Percentiles rank a stretch among this genome's conserved stretches.
phyloP scores from a whole-genome alignment of 2,888 invertebrate species.

The Lasius fuliginosus region DNA sequence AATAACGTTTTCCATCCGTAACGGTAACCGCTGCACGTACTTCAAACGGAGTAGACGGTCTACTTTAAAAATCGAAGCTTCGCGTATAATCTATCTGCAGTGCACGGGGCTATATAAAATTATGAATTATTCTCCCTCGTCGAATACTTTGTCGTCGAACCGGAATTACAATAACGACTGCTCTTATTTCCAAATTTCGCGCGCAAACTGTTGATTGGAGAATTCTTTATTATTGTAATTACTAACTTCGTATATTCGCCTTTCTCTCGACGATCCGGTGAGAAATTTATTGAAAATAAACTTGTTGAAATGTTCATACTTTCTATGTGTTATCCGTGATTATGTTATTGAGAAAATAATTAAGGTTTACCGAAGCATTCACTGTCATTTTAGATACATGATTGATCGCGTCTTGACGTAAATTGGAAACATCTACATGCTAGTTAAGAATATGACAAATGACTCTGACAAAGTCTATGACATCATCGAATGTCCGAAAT shows the following conservation, averaged over 20 bases:
- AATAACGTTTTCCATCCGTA: slow-evolving; percentile 26
- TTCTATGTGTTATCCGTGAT: not conserved
- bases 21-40: slow-evolving; percentile 30
- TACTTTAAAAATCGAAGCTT: slow-evolving; percentile 48
- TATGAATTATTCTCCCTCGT: slow-evolving; percentile 31
- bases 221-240: slow-evolving; percentile 13
- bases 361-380: not conserved
- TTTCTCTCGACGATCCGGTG: slow-evolving; percentile 4
- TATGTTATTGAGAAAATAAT: slow-evolving; percentile 9
- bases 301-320: too few relatives aligned
- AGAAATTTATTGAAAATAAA: not conserved
- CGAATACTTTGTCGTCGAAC: slow-evolving; percentile 12
- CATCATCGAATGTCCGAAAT: not conserved
- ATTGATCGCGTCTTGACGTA: slow-evolving; percentile 2
- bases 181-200: slow-evolving; percentile 17
- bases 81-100: slow-evolving; percentile 7
- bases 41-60: slow-evolving; percentile 31
- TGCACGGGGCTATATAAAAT: slow-evolving; percentile 26
- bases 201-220: slow-evolving; percentile 12
- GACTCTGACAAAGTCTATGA: not conserved
- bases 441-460: slow-evolving; percentile 37
- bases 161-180: slow-evolving; percentile 16
- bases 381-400: not conserved
- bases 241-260: not conserved
- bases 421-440: slow-evolving; percentile 10